phyloP scores from a whole-genome alignment of 2,888 invertebrate genomes.

The Tachina lurida region DNA sequence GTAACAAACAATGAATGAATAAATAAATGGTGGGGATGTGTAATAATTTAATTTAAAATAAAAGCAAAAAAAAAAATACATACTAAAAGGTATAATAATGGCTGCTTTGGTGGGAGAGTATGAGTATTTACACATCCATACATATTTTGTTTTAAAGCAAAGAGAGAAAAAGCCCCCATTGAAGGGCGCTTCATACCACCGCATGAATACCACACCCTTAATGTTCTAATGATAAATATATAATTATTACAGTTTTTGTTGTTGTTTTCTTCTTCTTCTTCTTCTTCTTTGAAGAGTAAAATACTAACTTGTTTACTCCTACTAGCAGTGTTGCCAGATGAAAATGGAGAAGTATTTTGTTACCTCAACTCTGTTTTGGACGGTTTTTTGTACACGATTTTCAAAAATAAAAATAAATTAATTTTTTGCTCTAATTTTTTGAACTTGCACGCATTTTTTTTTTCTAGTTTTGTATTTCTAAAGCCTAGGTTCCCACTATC shows the following conservation, averaged over 20 bases:
- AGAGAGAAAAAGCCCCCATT: conserved; percentile 1
- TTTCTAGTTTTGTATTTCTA: too few species aligned
- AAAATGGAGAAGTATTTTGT: not conserved
- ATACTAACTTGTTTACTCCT: conserved; percentile 32
- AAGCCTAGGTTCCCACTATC: too few species aligned
- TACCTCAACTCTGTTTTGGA: too few species aligned
- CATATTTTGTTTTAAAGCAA: not conserved
- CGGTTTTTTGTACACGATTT: too few species aligned
- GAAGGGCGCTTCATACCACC: not conserved
- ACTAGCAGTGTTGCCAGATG: conserved; percentile 11
- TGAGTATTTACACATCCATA: conserved; percentile 28
- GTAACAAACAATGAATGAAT: conserved; percentile 18
- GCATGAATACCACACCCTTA: conserved; percentile 49
- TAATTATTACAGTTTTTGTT: conserved; percentile 46
- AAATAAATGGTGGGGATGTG: conserved; percentile 40
- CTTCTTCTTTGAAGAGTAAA: conserved; percentile 14
- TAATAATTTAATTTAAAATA: conserved; percentile 52
- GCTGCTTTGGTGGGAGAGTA: conserved; percentile 54
- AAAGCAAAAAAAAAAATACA: conserved; percentile 44
- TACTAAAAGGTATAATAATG: conserved; percentile 69
- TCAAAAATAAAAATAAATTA: too few species aligned
- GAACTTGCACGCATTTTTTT: too few species aligned
- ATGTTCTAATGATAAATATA: conserved; percentile 43
- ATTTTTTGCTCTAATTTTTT: too few species aligned
- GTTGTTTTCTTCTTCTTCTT: conserved; percentile 6